Evolutionary conservation across 2,113 vertebrate species (phyloP).

Genomic region (Rhineura floridana): DNA sequence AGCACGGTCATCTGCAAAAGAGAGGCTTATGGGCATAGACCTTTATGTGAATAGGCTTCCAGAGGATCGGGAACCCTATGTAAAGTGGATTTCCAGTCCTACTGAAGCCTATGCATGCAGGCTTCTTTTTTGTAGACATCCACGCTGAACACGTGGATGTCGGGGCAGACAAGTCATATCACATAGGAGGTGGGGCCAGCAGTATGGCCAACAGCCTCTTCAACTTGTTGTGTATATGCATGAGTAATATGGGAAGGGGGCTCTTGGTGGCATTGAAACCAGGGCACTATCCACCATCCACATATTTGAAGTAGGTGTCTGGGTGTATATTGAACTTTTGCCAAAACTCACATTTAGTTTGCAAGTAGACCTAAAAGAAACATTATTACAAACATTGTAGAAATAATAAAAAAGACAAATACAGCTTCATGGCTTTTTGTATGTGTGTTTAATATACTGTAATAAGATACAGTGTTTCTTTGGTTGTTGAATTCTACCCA

Average conservation of each 20-base stretch:
- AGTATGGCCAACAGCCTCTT: background rate
- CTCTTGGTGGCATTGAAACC: background rate
- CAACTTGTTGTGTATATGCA: background rate
- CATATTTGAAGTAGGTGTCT: background rate
- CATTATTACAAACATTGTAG: constrained; percentile 23
- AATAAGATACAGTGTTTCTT: constrained; percentile 44
- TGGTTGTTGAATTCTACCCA: constrained; percentile 29
- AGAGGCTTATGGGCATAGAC: background rate
- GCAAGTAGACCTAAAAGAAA: background rate
- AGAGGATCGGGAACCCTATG: background rate
- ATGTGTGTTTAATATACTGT: background rate
- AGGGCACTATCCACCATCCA: too few species aligned
- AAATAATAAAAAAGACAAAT: constrained; percentile 37
- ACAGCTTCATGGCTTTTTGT: constrained; percentile 16
- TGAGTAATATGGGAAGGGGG: background rate
- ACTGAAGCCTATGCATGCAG: too few species aligned
- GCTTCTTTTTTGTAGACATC: background rate
- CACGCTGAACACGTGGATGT: background rate
- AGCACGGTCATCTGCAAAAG: background rate
- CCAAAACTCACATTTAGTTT: background rate
- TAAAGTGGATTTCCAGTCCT: background rate
- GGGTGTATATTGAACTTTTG: background rate
- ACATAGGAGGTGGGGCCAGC: background rate
- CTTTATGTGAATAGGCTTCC: background rate
- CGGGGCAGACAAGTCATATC: background rate